Evolutionary conservation across 2,113 vertebrate species (phyloP).

Genomic region (Epinephelus lanceolatus): DNA sequence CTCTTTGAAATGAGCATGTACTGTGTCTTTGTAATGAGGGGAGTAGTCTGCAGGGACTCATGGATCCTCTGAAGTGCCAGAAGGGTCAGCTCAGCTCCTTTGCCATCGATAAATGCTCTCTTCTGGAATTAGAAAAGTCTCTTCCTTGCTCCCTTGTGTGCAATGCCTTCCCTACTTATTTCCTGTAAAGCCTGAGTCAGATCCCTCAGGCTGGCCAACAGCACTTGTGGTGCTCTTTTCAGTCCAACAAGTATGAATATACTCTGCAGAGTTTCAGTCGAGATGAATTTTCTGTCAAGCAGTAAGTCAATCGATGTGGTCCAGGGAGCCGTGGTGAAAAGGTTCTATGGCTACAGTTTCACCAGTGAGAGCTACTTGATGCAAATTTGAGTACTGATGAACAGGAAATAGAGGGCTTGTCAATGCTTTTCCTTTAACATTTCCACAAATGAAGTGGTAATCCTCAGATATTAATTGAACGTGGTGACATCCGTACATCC

Average conservation of each 20-base stretch:
- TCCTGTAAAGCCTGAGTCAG: conserved; percentile 8
- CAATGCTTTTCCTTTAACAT: background rate
- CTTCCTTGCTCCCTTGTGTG: background rate
- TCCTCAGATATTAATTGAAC: background rate
- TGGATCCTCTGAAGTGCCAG: conserved; percentile 6
- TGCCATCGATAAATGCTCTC: background rate
- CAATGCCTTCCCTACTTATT: background rate
- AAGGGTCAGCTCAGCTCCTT: conserved; percentile 16
- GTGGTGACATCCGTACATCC: background rate
- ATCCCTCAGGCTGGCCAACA: background rate
- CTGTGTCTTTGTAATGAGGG: background rate
- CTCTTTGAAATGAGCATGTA: conserved; percentile 25
- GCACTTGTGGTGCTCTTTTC: background rate
- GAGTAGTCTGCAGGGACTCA: background rate
- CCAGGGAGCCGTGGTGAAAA: background rate
- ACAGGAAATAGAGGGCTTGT: background rate
- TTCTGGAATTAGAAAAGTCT: background rate
- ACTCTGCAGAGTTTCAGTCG: background rate
- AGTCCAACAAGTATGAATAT: conserved; percentile 13
- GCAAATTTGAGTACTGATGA: background rate
- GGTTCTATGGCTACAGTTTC: background rate
- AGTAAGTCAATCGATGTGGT: background rate
- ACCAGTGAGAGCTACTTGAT: background rate
- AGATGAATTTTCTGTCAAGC: conserved; percentile 8
- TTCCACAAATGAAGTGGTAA: background rate